Percentiles rank a stretch among this genome's conserved stretches.
Conservation (phyloP, 2,888 invertebrate species). For the Hirtodrosophila alboralis region DNA sequence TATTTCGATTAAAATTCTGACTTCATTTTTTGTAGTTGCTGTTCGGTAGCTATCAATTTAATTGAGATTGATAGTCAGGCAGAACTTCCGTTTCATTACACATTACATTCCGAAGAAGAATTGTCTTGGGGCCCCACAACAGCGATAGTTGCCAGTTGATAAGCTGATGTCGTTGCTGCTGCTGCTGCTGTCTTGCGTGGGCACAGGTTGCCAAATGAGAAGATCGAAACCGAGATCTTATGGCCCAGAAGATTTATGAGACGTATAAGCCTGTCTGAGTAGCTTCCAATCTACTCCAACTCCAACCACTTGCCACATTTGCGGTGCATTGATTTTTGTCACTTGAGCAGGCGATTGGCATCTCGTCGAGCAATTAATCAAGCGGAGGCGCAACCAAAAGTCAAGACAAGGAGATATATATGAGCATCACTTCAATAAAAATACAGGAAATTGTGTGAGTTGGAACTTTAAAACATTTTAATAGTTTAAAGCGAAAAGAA, state of each 20-base stretch:
- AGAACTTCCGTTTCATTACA: constrained; percentile 73
- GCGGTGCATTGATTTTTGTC: constrained; percentile 76
- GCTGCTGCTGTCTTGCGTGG: too few relatives aligned
- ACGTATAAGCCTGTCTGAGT: constrained; percentile 36
- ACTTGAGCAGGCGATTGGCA: constrained; percentile 71
- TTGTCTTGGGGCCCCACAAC: constrained; percentile 37
- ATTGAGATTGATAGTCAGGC: constrained; percentile 75
- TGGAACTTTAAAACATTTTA: too few relatives aligned
- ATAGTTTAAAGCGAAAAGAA: constrained; percentile 12
- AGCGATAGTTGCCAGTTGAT: constrained; percentile 63
- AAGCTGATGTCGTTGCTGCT: constrained; percentile 39
- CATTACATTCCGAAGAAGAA: constrained; percentile 69
- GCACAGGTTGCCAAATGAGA: constrained; percentile 55
- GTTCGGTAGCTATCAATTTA: constrained; percentile 70
- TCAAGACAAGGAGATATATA: background rate
- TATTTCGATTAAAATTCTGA: too few relatives aligned
- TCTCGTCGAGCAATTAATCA: constrained; percentile 68
- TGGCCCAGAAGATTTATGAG: constrained; percentile 55
- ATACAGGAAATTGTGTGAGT: constrained; percentile 3
- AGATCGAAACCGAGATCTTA: constrained; percentile 25
- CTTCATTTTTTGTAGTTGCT: too few relatives aligned
- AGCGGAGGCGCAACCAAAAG: constrained; percentile 21
- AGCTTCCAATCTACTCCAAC: constrained; percentile 44
- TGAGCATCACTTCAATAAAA: constrained; percentile 1
- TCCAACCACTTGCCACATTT: constrained; percentile 60